Conservation (phyloP, 2,797 vertebrate species). For the Acipenser oxyrinchus region DNA sequence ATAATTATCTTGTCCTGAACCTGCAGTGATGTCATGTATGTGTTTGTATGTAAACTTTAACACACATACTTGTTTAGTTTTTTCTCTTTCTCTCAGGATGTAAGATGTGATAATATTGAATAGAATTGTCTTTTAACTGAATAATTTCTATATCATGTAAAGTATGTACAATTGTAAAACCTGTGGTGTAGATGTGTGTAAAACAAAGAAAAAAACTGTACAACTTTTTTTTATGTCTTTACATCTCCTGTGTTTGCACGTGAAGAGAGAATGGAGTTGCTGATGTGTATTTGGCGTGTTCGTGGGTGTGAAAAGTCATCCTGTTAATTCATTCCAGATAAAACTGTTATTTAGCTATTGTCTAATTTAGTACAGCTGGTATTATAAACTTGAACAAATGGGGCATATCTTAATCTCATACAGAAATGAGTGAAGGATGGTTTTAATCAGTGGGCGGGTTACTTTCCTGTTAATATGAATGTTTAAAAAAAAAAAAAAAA, state of each 20-base stretch:
- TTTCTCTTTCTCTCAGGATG: slow-evolving; percentile 70
- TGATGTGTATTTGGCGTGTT: neutral
- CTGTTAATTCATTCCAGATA: neutral
- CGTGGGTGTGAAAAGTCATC: neutral
- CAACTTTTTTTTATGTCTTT: slow-evolving; percentile 42
- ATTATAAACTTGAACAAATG: neutral
- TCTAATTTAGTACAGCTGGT: slow-evolving; percentile 1
- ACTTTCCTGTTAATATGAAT: slow-evolving; percentile 39
- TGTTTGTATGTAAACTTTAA: slow-evolving; percentile 27
- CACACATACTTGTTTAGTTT: slow-evolving; percentile 29
- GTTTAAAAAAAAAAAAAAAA: slow-evolving; percentile 36
- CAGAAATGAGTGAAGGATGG: slow-evolving; percentile 2
- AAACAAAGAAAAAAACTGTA: neutral
- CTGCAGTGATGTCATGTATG: slow-evolving; percentile 35
- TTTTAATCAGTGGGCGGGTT: neutral
- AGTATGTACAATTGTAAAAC: slow-evolving; percentile 60
- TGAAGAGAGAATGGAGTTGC: neutral
- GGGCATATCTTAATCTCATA: neutral
- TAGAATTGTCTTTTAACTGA: slow-evolving; percentile 76
- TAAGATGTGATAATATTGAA: slow-evolving; percentile 68
- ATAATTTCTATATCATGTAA: slow-evolving; percentile 61
- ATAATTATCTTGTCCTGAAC: slow-evolving; percentile 35
- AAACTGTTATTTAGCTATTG: slow-evolving; percentile 9
- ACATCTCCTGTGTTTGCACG: slow-evolving; percentile 17
- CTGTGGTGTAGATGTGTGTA: slow-evolving; percentile 45